A percentile compares a stretch with the other conserved stretches of the same genome.
Conservation (phyloP, 2,797 vertebrate species). For the Cossypha caffra region DNA sequence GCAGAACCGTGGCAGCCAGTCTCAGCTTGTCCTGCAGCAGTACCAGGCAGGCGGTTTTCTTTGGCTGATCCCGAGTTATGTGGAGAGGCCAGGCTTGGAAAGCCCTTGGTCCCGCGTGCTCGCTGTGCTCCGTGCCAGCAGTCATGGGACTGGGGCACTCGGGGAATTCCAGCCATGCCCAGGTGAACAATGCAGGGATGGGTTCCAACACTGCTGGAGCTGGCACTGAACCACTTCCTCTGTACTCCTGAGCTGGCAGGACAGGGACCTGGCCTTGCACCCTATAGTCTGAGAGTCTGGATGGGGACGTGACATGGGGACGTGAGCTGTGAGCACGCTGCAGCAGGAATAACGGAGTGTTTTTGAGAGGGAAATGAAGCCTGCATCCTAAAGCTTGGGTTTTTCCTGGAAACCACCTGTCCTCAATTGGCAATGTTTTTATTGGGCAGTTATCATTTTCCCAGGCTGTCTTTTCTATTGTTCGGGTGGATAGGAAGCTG, state of each 20-base stretch:
- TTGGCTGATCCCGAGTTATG: neutral
- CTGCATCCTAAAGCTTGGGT: neutral
- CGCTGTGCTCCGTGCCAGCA: neutral
- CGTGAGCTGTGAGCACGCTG: neutral
- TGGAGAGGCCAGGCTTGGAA: neutral
- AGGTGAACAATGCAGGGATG: neutral
- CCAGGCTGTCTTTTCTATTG: neutral
- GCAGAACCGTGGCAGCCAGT: accelerated
- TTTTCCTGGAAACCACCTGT: neutral
- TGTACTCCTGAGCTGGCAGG: neutral
- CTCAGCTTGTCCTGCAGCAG: neutral
- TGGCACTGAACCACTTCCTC: neutral
- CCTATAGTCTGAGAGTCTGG: neutral
- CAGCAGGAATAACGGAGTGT: neutral
- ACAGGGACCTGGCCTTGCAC: neutral
- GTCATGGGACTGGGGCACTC: neutral
- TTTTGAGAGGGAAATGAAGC: neutral
- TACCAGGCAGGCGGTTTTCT: neutral
- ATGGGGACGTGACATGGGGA: neutral
- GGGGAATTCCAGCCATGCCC: constrained; percentile 5
- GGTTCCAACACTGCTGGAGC: neutral
- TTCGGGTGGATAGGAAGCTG: neutral
- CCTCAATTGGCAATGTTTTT: neutral
- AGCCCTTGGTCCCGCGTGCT: neutral
- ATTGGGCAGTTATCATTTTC: neutral